Evolutionary conservation across 2,888 invertebrate species (phyloP), one percentile per base, ranked within the genome.

Genomic region (Sipha maydis): DNA sequence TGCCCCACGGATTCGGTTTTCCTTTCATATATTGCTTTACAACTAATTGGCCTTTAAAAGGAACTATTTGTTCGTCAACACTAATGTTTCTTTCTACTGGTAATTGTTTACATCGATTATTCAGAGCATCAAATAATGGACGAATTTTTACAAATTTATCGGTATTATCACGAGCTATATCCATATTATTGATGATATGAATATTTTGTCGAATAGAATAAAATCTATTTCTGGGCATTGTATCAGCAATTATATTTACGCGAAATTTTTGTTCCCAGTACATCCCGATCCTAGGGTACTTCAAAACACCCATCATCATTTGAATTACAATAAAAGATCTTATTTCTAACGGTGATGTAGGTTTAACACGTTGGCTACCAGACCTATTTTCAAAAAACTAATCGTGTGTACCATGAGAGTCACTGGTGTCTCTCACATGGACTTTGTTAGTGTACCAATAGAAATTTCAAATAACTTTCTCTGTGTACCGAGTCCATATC

Each of bases 11-110:
- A n/a, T 80, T 75, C 89, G n/a, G 90, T 84, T 8, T n/a, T n/a
- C n/a, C n/a, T n/a, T n/a, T n/a, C n/a, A n/a, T n/a, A n/a, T n/a
- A n/a, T n/a, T n/a, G n/a, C n/a, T n/a, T n/a, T n/a, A n/a, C n/a
- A n/a, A n/a, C n/a, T n/a, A n/a, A n/a, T n/a, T 90, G 71, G 31
- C 91, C 91, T 89, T 90, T 90, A 90, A 90, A 91, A 11, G 56
- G 56, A n/a, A n/a, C n/a, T n/a, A n/a, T n/a, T n/a, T n/a, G n/a
- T n/a, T n/a, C n/a, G n/a, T n/a, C n/a, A n/a, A 11, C 89, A 77
- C 90, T 89, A 31, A 89, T n/a, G 9, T 89, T 19, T 38, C 69
- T 61, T 82, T 90, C 90, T 17, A 90, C 79, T 61, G 89, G 89
- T 69, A 91, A 83, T 31, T 82, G 48, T 14, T 86, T 28, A 75